Conservation (phyloP, 2,888 invertebrate genomes). For the Drosophila monieri region DNA sequence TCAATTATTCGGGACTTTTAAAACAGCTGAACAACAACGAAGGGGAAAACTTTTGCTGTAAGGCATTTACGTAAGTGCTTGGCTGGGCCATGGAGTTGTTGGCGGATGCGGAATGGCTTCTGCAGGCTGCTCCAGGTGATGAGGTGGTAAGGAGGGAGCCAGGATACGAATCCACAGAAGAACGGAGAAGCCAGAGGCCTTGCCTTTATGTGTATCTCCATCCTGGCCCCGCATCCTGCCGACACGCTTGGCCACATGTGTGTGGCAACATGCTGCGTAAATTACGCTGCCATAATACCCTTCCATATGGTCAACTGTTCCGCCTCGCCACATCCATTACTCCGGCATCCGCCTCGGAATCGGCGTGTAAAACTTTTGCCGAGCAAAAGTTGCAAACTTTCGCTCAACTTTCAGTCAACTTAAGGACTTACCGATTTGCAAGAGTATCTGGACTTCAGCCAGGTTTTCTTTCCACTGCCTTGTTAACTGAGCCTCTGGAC, state of each 20-base stretch:
- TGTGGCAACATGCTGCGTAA: slow-evolving; percentile 52
- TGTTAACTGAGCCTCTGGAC: not conserved
- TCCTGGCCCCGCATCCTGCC: not conserved
- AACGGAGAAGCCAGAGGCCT: slow-evolving; percentile 9
- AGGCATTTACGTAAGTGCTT: slow-evolving; percentile 52
- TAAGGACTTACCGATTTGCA: slow-evolving; percentile 21
- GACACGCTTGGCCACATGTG: slow-evolving; percentile 54
- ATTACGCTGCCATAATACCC: slow-evolving; percentile 50
- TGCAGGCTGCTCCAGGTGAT: not conserved
- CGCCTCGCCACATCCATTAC: slow-evolving; percentile 33
- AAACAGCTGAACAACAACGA: slow-evolving; percentile 52
- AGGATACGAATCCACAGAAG: not conserved
- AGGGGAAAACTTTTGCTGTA: slow-evolving; percentile 51
- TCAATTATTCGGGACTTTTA: slow-evolving; percentile 69
- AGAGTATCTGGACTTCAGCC: slow-evolving; percentile 41
- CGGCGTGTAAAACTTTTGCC: slow-evolving; percentile 10
- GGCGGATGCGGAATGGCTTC: not conserved
- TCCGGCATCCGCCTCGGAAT: slow-evolving; percentile 7
- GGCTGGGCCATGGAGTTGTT: slow-evolving; percentile 34
- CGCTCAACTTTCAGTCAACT: slow-evolving; percentile 30
- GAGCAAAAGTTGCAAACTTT: slow-evolving; percentile 35
- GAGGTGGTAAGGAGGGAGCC: not conserved
- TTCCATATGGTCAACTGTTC: slow-evolving; percentile 43
- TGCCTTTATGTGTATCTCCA: slow-evolving; percentile 23
- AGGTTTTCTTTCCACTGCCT: slow-evolving; percentile 7